phyloP scores from a whole-genome alignment of 2,113 vertebrate genomes.

The Ochotona curzoniae region DNA sequence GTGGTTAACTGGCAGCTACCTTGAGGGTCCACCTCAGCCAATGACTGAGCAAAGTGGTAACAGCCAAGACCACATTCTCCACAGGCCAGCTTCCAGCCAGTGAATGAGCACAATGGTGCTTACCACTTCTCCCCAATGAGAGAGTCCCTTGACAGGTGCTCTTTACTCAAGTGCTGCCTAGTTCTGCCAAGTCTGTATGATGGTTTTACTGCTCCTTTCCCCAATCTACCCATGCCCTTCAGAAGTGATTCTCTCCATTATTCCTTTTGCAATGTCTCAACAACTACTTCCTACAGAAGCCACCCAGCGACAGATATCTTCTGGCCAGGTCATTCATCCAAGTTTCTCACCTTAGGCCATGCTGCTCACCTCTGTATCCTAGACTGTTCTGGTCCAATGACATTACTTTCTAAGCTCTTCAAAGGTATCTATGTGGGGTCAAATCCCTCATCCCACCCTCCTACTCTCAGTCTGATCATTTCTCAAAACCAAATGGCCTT shows the following conservation, averaged over 20 bases:
- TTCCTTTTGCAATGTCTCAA: neutral
- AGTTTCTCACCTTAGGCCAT: neutral
- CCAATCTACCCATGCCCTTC: neutral
- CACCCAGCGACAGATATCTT: neutral
- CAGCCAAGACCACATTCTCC: neutral
- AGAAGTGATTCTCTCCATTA: neutral
- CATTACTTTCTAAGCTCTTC: neutral
- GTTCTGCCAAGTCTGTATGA: neutral
- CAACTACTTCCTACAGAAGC: neutral
- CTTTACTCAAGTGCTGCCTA: neutral
- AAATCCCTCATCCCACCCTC: neutral
- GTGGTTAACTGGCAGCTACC: neutral
- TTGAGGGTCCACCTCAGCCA: neutral
- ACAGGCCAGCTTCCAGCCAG: neutral
- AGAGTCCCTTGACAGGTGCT: neutral
- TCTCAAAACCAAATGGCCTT: neutral
- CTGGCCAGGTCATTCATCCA: conserved; percentile 10
- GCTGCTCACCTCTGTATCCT: neutral
- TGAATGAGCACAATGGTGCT: neutral
- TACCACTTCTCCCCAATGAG: neutral
- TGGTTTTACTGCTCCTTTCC: neutral
- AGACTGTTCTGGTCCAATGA: neutral
- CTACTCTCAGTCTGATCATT: neutral
- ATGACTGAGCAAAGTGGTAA: neutral
- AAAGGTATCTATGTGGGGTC: neutral